These are phyloP conservation scores for silkworm (Bombyx mori) DNA, from an alignment of 1,140 invertebrate species.

Conservation along the genomic window ASM3026992v2 NC_085111.1:11754001-11754500, in stretches of 20 bases:
- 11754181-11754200: slow-evolving; percentile 51
- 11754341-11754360: slow-evolving; percentile 40
- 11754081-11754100: slow-evolving; percentile 6
- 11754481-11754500: slow-evolving; percentile 58
- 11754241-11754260: slow-evolving; percentile 50
- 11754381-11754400: slow-evolving; percentile 53
- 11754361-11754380: slow-evolving; percentile 45
- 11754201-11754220: slow-evolving; percentile 53
- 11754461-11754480: slow-evolving; percentile 43
- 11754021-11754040: slow-evolving; percentile 84
- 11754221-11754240: slow-evolving; percentile 52
- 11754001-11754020: slow-evolving; percentile 84
- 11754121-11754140: slow-evolving; percentile 60
- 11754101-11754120: slow-evolving; percentile 45
- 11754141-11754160: slow-evolving; percentile 60
- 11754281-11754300: slow-evolving; percentile 42
- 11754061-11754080: slow-evolving; percentile 11
- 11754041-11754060: slow-evolving; percentile 39
- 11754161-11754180: slow-evolving; percentile 60
- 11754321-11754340: slow-evolving; percentile 51
- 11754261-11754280: slow-evolving; percentile 50
- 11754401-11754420: slow-evolving; percentile 43
- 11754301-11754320: slow-evolving; percentile 38
- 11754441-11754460: slow-evolving; percentile 54
- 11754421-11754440: slow-evolving; percentile 30